These are phyloP conservation scores for Bungarus multicinctus DNA, from an alignment of 2,113 vertebrate species.

Conservation along the genomic window DNA sequence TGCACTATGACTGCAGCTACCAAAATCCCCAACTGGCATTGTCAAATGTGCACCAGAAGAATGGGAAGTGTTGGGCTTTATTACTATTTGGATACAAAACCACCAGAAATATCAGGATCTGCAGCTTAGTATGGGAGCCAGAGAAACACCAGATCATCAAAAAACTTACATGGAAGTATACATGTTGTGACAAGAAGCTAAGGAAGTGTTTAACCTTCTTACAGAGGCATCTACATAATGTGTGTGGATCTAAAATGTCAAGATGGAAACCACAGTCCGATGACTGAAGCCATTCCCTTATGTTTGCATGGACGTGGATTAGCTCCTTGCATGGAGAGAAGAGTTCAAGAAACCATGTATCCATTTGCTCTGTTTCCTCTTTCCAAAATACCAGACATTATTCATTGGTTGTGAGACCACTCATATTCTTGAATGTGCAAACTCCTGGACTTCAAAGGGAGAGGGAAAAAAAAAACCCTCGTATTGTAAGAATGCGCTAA, in stretches of 20 bases:
- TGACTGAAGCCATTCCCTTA: background rate
- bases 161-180: background rate
- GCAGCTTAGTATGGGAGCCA: background rate
- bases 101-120: background rate
- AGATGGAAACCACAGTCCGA: background rate
- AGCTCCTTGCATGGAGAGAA: background rate
- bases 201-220: background rate
- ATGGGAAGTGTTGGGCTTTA: background rate
- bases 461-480: accelerated
- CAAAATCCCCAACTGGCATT: background rate
- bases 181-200: background rate
- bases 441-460: background rate
- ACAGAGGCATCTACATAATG: background rate
- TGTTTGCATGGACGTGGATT: background rate
- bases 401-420: background rate
- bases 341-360: background rate
- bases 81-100: background rate
- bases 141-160: background rate
- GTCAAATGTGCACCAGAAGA: background rate
- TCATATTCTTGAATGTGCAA: background rate
- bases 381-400: background rate
- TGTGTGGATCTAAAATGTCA: background rate
- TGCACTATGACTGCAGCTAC: background rate
- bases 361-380: background rate
- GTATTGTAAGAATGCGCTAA: background rate